These are phyloP conservation scores for Lophura nycthemera DNA, from an alignment of 2,113 vertebrate species.

Conservation along the genomic window DNA sequence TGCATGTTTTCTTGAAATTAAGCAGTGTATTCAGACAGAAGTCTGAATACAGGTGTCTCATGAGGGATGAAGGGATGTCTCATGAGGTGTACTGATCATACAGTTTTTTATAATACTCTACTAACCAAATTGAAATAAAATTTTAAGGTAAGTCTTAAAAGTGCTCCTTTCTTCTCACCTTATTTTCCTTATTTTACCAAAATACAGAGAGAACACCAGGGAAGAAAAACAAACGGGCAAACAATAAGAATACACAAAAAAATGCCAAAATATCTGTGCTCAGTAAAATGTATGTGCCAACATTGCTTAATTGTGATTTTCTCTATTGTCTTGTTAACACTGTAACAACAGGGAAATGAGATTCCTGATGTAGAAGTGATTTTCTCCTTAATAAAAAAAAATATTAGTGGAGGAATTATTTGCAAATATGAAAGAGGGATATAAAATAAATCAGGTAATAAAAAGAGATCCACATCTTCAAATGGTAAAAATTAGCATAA, in stretches of 20 bases:
- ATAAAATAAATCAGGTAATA: neutral
- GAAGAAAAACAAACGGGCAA: neutral
- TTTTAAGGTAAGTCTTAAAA: neutral
- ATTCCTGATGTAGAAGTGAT: neutral
- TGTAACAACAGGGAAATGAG: neutral
- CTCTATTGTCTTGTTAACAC: neutral
- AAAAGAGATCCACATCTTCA: neutral
- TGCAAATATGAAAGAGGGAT: neutral
- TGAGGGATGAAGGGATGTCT: too few relatives aligned
- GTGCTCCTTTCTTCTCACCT: neutral
- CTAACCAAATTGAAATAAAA: neutral
- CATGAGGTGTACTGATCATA: rapidly evolving
- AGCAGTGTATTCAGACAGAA: neutral
- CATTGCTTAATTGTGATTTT: neutral
- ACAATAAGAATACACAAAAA: neutral
- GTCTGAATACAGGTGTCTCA: too few relatives aligned
- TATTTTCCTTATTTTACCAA: neutral
- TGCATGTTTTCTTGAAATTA: neutral
- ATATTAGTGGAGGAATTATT: neutral
- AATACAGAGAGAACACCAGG: neutral
- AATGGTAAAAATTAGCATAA: neutral
- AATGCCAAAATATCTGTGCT: neutral
- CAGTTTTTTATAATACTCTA: neutral
- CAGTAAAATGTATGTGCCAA: neutral
- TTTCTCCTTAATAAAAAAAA: neutral